Evolutionary conservation across 1,140 invertebrate genomes (phyloP).

Genomic region (Caenorhabditis remanei): DNA sequence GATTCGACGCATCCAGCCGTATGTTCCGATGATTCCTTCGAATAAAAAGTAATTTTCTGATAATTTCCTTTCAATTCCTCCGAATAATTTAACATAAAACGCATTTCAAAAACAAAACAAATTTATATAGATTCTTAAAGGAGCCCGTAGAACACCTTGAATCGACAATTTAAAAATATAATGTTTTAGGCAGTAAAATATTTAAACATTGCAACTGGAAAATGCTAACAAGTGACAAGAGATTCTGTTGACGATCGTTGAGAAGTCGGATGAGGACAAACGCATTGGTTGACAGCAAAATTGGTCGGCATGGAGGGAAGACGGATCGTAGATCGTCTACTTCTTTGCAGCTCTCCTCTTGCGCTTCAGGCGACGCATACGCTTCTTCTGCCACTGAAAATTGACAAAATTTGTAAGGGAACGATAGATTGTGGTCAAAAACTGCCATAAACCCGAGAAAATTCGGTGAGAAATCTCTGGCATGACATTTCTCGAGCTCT

Average conservation of each 20-base stretch:
- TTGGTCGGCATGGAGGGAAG: not conserved
- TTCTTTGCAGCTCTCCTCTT: constrained; percentile 65
- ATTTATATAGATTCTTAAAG: not conserved
- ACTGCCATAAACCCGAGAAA: no score
- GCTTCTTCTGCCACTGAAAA: constrained; percentile 65
- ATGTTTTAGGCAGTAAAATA: not conserved
- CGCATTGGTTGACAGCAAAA: constrained; percentile 6
- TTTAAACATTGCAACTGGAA: not conserved
- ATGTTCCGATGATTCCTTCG: no score
- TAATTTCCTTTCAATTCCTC: no score
- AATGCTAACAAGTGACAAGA: not conserved
- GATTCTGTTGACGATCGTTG: constrained; percentile 26
- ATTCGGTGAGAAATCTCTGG: no score
- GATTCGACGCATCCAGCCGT: no score
- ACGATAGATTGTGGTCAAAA: no score
- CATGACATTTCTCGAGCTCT: no score
- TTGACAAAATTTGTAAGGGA: no score
- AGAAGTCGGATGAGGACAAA: not conserved
- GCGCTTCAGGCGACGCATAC: constrained; percentile 66
- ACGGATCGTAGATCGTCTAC: constrained; percentile 40
- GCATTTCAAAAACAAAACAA: no score
- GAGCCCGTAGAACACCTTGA: no score
- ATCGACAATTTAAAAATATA: constrained; percentile 2
- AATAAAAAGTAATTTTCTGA: no score
- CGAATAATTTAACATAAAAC: no score